Evolutionary conservation across 2,113 vertebrate genomes (phyloP), one percentile per base, ranked within the genome.

Genomic region (Pungitius pungitius): DNA sequence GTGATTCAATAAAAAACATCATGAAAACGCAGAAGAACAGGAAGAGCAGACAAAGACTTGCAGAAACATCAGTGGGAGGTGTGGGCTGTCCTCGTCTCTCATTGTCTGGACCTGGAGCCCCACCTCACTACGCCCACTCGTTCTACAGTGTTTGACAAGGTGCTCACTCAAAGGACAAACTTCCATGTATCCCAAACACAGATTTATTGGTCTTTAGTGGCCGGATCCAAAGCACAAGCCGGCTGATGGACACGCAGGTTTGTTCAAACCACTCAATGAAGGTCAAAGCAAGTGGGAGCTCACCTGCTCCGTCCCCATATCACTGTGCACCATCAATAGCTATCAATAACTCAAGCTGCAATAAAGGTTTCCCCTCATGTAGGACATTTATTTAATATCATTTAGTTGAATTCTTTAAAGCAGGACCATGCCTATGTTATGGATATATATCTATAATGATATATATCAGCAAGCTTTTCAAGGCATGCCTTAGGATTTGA

Each of bases 1-100:
- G 73, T 70, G 78, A 81, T 82, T 89, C 26, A 39, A 87, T 90
- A 90, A 62, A 89, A 92, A 91, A 92, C 79, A 85, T 78, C 73
- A 82, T 87, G 66, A 86, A 88, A 81, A 85, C 4, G 54, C 67
- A 82, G 80, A 43, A 67, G 0, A 42, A 61, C 58, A 73, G 49
- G n/a, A 84, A 85, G 0, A 79, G 73, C 64, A 70, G 81, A 67
- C 20, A 58, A 59, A 75, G 52, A 66, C 7, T 56, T 65, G 2
- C 49, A 51, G 24, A 78, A 30, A 65, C 14, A n/a, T n/a, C 33
- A 35, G 6, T 7, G 33, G 1, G 33, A 35, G 5, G 43, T 10
- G 39, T 9, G 12, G 39, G 39, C 10, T 40, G 22, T 62, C 51
- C 17, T 11, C 24, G 37, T 33, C 24, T 22, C 49, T 59, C 30